phyloP scores from a whole-genome alignment of 2,113 vertebrate genomes.

The Epinephelus cyanopodus region DNA sequence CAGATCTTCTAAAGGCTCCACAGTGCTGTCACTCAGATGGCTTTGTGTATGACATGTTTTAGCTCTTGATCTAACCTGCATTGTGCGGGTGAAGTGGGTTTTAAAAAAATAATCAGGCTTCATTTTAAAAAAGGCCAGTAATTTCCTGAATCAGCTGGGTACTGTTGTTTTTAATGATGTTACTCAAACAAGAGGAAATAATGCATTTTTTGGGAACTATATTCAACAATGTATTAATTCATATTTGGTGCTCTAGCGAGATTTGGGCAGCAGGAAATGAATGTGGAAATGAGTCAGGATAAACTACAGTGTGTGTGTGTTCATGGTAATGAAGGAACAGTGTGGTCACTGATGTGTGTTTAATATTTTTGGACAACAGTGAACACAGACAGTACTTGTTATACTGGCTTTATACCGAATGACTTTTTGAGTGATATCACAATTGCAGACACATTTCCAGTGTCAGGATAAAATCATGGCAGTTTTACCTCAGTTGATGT shows the following conservation, averaged over 20 bases:
- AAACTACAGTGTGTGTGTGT: too few relatives aligned
- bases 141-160: neutral
- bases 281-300: neutral
- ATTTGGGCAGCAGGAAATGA: neutral
- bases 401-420: too few relatives aligned
- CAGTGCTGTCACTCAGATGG: constrained; percentile 43
- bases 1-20: constrained; percentile 46
- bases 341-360: neutral
- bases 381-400: neutral
- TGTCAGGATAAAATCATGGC: too few relatives aligned
- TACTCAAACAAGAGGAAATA: neutral
- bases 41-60: constrained; percentile 15
- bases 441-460: too few relatives aligned
- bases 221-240: neutral
- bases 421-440: too few relatives aligned
- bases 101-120: neutral
- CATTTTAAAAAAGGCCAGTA: neutral
- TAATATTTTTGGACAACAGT: neutral
- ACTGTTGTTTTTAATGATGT: neutral
- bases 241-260: neutral
- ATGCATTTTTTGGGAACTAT: neutral
- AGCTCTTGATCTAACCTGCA: neutral
- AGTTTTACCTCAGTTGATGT: too few relatives aligned
- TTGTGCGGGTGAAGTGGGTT: neutral
- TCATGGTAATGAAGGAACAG: neutral